Evolutionary conservation across 2,888 invertebrate species (phyloP).

Genomic region (Hydraecia micacea): DNA sequence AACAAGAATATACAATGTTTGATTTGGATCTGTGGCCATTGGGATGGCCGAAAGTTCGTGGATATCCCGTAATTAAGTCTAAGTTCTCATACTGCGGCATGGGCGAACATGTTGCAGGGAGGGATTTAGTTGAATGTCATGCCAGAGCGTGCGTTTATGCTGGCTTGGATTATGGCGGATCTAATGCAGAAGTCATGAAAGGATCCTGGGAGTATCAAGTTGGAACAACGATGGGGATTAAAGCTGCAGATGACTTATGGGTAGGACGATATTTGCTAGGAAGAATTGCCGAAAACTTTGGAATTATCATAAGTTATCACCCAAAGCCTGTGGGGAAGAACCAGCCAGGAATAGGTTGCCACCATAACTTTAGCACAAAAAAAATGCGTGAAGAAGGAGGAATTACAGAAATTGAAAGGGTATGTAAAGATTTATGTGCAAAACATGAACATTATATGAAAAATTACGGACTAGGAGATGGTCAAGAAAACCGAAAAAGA

Average conservation of each 20-base stretch:
- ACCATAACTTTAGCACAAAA: conserved; percentile 97
- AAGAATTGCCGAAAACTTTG: conserved; percentile 96
- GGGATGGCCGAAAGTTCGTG: conserved; percentile 98
- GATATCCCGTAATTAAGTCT: conserved; percentile 95
- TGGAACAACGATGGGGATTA: conserved; percentile 96
- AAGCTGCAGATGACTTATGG: conserved; percentile 96
- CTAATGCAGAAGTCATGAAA: conserved; percentile 99
- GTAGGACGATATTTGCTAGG: conserved; percentile 95
- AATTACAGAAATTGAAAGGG: conserved; percentile 94
- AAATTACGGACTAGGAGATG: conserved; percentile 96
- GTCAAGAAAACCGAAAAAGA: conserved; percentile 97
- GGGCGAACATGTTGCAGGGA: conserved; percentile 97
- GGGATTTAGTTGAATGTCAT: conserved; percentile 98
- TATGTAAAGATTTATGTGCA: conserved; percentile 93
- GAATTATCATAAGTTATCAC: conserved; percentile 92
- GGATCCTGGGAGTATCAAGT: conserved; percentile 98
- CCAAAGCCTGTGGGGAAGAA: conserved; percentile 95
- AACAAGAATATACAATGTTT: conserved; percentile 97
- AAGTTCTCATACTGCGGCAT: conserved; percentile 97
- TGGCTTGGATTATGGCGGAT: conserved; percentile 97
- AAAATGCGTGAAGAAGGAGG: conserved; percentile 95
- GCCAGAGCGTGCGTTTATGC: conserved; percentile 95
- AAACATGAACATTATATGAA: conserved; percentile 93
- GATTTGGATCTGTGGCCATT: conserved; percentile 96
- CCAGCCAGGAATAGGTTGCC: conserved; percentile 96